Percentiles rank a stretch among this genome's conserved stretches.
Conservation (phyloP, 2,113 vertebrate genomes). For the Mystacornis crossleyi region DNA sequence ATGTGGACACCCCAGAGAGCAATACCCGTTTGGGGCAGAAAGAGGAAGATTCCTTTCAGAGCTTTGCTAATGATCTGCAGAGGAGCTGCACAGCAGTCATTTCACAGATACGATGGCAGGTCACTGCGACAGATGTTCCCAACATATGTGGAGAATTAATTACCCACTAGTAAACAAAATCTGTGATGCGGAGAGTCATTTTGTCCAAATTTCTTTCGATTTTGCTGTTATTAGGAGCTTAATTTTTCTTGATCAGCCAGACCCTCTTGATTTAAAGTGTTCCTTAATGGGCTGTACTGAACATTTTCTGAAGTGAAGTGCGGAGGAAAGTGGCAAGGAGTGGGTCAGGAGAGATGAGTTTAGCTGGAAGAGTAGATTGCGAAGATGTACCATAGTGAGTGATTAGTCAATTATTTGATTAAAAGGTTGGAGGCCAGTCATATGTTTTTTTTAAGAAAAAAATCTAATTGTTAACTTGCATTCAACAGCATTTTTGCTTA, state of each 20-base stretch:
- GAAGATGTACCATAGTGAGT: slow-evolving; percentile 74
- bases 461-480: slow-evolving; percentile 37
- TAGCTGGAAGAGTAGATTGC: slow-evolving; percentile 76
- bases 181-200: slow-evolving; percentile 94
- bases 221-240: slow-evolving; percentile 90
- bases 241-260: slow-evolving; percentile 96
- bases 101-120: slow-evolving; percentile 93
- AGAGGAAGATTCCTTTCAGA: slow-evolving; percentile 77
- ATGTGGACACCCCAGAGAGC: slow-evolving; percentile 37
- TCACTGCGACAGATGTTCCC: slow-evolving; percentile 98
- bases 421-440: slow-evolving; percentile 72
- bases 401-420: slow-evolving; percentile 91
- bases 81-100: slow-evolving; percentile 90
- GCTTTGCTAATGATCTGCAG: slow-evolving; percentile 91
- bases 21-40: slow-evolving; percentile 54
- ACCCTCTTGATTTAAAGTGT: slow-evolving; percentile 81
- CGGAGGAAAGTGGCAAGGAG: neutral
- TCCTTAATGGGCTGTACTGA: slow-evolving; percentile 77
- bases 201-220: slow-evolving; percentile 96
- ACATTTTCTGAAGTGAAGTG: slow-evolving; percentile 61
- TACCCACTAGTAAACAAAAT: slow-evolving; percentile 99
- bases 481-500: slow-evolving; percentile 50
- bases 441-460: neutral
- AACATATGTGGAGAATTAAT: slow-evolving; percentile 99
- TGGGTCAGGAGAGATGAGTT: neutral